Evolutionary conservation across 1,140 invertebrate species (phyloP), one percentile per base, ranked within the genome.

Genomic region (Papilio polytes): DNA sequence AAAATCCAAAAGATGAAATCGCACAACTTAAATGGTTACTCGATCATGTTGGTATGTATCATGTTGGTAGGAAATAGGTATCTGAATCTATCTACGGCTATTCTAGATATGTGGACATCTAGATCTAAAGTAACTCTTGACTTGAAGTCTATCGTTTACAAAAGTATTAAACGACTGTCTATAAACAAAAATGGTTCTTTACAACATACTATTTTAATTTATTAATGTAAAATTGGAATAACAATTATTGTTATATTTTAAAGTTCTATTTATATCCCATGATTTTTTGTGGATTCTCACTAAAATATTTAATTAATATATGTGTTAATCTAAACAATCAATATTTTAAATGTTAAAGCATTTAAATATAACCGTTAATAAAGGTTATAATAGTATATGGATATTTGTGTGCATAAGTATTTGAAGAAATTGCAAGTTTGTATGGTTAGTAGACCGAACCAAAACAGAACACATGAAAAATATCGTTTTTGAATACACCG

Each of bases 401-500:
- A 70, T 70, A 66, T 70, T 70, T 36, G 22, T 20, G 8, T 31
- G 12, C 26, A 31, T 15, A 26, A 31, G 12, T 84, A 83, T 78
- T 63, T 83, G 56, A 82, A 48, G 1, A 70, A 18, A 70, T 63
- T 26, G 59, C 59, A 3, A 15, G 15, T 36, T 36, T 70, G 3
- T 66, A 26, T 66, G 59, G 59, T 9, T 26, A 36, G 36, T 36
- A 15, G 12, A 36, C 7, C 12, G 26, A 31, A 70, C 13, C 36
- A 15, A 70, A 70, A 15, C 59, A 70, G 26, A 18, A 31, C 26
- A 12, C 13, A 66, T 31, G 59, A 31, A 15, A 66, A 66, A 70
- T 15, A 31, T 70, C 4, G 26, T 70, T 70, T 26, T 22, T 70
- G 36, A 31, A 70, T 80, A 87, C 86, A 83, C 84, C 82, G 86